Base-by-base conservation (phyloP, 1,140 invertebrate species). In the Pantala flavescens region DNA sequence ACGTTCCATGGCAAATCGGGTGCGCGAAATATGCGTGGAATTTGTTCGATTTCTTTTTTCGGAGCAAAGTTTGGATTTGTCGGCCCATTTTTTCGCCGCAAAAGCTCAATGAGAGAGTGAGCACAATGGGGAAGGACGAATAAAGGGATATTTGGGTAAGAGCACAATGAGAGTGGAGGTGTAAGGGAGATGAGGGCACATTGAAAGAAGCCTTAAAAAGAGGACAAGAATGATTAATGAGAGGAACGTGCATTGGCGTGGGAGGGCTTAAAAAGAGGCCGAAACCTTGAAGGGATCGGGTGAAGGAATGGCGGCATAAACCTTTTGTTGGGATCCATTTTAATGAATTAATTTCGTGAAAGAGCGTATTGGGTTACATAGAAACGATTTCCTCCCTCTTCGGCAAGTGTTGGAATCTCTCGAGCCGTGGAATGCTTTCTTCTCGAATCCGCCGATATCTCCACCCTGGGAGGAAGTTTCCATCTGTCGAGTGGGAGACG, bases 341-440 rank as follows among this genome's bases (percentile, higher is more conserved):
- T 63, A 63, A 63, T 63, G 49, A 63, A 63, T 63, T 63, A 63
- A 63, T 63, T 63, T 63, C 12, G 12, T 63, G 49, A 63, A 63
- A 63, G 49, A 63, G 49, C 49, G 49, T 16, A 63, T 63, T 19
- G 49, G 49, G 49, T 63, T 63, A 63, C 49, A 63, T 63, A 63
- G n/a, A 63, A 63, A 63, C 28, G n/a, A 63, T 63, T 63, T 63
- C 28, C 28, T 36, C 28, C 28, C 9, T 2, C 14, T 63, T 63
- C 49, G 49, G 49, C 49, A 63, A 21, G 49, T 63, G 49, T 21
- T 16, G 49, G 49, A 21, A 63, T 63, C n/a, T 63, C n/a, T 16
- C 49, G 3, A 3, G 3, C 12, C 3, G 49, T 14, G 3, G n/a
- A 63, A 63, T 16, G n/a, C 5, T 63, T 63, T 36, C 9, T 36